Evolutionary conservation across 2,888 invertebrate species (phyloP).

Genomic region (Carterocephalus palaemon): DNA sequence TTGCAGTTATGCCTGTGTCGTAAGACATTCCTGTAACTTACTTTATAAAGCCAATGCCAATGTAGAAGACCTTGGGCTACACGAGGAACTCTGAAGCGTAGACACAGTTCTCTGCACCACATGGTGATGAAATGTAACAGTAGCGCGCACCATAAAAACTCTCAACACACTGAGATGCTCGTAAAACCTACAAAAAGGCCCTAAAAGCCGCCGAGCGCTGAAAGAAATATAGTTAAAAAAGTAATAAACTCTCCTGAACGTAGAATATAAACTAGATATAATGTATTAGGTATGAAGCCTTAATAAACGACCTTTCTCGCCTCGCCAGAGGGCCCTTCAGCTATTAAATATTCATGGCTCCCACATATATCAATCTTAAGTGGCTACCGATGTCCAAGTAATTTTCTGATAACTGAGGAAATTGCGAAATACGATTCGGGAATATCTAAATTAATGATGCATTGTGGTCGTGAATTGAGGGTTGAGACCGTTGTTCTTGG

Average conservation of each 20-base stretch:
- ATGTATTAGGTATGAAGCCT: slow-evolving; percentile 21
- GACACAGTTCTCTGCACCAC: too few relatives aligned
- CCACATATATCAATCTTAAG: slow-evolving; percentile 28
- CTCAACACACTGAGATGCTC: too few relatives aligned
- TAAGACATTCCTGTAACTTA: too few relatives aligned
- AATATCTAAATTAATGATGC: too few relatives aligned
- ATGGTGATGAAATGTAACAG: too few relatives aligned
- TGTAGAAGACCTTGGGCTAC: too few relatives aligned
- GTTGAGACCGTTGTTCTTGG: too few relatives aligned
- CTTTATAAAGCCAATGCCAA: too few relatives aligned
- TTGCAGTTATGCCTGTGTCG: too few relatives aligned
- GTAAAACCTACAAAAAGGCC: background rate
- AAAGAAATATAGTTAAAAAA: slow-evolving; percentile 18
- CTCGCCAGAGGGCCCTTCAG: slow-evolving; percentile 8
- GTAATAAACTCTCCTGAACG: slow-evolving; percentile 17
- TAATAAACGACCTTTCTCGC: slow-evolving; percentile 22
- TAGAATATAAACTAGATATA: slow-evolving; percentile 22
- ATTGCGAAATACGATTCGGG: slow-evolving; percentile 17
- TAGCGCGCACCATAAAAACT: too few relatives aligned
- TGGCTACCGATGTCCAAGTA: slow-evolving; percentile 27
- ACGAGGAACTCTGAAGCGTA: too few relatives aligned
- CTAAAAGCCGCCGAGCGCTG: background rate
- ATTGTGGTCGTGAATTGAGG: too few relatives aligned
- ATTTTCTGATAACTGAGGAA: slow-evolving; percentile 21
- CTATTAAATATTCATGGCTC: slow-evolving; percentile 31